Evolutionary conservation across 2,888 invertebrate genomes (phyloP).

Genomic region (Oxyscelio sp.): DNA sequence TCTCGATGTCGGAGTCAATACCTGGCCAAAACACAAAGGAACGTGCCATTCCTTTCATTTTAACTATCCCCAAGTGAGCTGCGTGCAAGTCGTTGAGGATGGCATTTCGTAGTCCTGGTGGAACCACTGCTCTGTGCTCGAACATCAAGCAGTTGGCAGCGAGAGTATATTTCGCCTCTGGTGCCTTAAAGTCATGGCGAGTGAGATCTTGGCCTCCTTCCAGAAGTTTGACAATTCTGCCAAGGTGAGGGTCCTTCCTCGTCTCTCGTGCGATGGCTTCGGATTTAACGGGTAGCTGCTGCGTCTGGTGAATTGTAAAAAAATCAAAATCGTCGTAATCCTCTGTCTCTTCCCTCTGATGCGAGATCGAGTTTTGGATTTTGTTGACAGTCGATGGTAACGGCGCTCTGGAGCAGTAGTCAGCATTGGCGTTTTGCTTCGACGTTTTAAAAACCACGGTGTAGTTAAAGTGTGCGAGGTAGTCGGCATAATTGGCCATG

Average conservation of each 20-base stretch:
- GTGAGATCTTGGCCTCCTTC: background rate
- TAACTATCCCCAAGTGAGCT: constrained; percentile 43
- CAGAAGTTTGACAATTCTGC: constrained; percentile 15
- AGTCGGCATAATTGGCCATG: too few species aligned
- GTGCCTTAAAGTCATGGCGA: constrained; percentile 3
- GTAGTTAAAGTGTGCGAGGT: constrained; percentile 30
- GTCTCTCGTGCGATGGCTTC: constrained; percentile 26
- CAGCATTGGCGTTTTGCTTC: constrained; percentile 26
- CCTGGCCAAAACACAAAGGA: constrained; percentile 42
- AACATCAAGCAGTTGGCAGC: background rate
- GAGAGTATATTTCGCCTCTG: background rate
- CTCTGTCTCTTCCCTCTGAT: too few species aligned
- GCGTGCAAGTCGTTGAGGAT: constrained; percentile 19
- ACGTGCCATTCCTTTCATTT: constrained; percentile 31
- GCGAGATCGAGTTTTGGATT: too few species aligned
- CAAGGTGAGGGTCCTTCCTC: background rate
- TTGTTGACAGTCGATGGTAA: background rate
- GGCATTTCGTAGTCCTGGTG: background rate
- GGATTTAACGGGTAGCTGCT: background rate
- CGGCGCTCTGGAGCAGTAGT: constrained; percentile 47
- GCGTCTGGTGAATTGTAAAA: constrained; percentile 19
- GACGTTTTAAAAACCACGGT: constrained; percentile 22
- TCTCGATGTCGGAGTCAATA: constrained; percentile 50
- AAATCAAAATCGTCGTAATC: constrained; percentile 2
- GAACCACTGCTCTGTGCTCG: constrained; percentile 9